Base-by-base conservation (phyloP, 1,140 invertebrate species). In the Drosophila sechellia region DNA sequence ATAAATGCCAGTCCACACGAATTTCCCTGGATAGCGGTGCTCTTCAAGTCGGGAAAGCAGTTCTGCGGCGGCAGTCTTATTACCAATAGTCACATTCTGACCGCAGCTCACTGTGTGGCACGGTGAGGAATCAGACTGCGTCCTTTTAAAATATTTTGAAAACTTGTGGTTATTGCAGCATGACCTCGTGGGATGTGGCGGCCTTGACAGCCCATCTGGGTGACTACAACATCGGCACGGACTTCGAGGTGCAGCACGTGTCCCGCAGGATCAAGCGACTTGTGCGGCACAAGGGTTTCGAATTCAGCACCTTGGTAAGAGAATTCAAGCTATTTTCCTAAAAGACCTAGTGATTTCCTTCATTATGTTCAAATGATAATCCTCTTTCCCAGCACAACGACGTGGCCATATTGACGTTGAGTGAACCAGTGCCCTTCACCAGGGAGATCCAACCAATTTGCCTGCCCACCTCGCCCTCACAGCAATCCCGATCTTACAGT, bases 61-160 rank as follows among this genome's bases (percentile, higher is more conserved):
- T 98, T 98, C 92, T 98, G 97, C 91, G 97, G 97, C 1, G 97
- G 97, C 5, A 91, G 90, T 27, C 96, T 97, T 0, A 93, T 98
- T 13, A 96, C 98, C 48, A 96, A 97, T 81, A 94, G 95, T 46
- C 97, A 98, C 91, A 95, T 98, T 27, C 93, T 99, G 1, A 96
- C 97, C 2, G 97, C 97, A 1, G 97, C 97, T 12, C 97, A 98
- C 93, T 98, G 97, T 91, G 96, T 98, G 43, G 96, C 96, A 35
- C 95, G 97, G 96, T 97, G 94, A 95, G 40, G 11, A 39, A 5
- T 0, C 4, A 5, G 0, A 6, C 25, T 1, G 0, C 34, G 1
- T 12, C 6, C 10, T 12, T 34, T 20, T 4, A 43, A 12, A 17
- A 2, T 11, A 25, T 39, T 4, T 10, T 57, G 6, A 8, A 27